These are phyloP conservation scores for Palythoa caribaeorum DNA, from an alignment of 92 coral and sea anemone species.

Conservation along the genomic window DNA sequence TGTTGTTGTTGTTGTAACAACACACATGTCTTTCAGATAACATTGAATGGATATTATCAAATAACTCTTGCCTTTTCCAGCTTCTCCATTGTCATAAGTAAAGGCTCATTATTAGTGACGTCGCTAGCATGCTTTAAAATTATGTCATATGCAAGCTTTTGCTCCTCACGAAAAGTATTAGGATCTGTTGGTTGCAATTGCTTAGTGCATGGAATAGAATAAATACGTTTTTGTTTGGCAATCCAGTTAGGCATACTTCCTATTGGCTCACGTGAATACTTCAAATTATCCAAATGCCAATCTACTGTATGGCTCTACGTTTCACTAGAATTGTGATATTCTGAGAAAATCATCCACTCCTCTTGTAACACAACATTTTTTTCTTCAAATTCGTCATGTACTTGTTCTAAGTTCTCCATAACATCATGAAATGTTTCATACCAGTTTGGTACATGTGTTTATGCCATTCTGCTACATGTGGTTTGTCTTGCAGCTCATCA, in stretches of 20 bases:
- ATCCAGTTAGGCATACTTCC: not conserved
- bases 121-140: not conserved
- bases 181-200: not conserved
- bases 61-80: not conserved
- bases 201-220: not conserved
- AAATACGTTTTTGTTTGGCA: too few species aligned
- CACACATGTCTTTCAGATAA: not conserved
- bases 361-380: too few species aligned
- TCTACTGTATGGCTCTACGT: not conserved
- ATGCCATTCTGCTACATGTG: not conserved
- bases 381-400: too few species aligned
- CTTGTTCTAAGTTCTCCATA: constrained; percentile 12
- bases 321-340: not conserved
- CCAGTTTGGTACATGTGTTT: not conserved
- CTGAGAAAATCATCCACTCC: not conserved
- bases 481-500: not conserved
- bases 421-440: constrained; percentile 27
- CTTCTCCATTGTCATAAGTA: not conserved
- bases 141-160: not conserved
- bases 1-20: not conserved
- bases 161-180: not conserved
- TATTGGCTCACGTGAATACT: not conserved
- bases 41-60: too few species aligned
- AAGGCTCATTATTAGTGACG: not conserved
- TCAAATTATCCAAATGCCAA: not conserved